Evolutionary conservation across 2,113 vertebrate genomes (phyloP), one percentile per base, ranked within the genome.

Genomic region (Hydrolagus affinis): DNA sequence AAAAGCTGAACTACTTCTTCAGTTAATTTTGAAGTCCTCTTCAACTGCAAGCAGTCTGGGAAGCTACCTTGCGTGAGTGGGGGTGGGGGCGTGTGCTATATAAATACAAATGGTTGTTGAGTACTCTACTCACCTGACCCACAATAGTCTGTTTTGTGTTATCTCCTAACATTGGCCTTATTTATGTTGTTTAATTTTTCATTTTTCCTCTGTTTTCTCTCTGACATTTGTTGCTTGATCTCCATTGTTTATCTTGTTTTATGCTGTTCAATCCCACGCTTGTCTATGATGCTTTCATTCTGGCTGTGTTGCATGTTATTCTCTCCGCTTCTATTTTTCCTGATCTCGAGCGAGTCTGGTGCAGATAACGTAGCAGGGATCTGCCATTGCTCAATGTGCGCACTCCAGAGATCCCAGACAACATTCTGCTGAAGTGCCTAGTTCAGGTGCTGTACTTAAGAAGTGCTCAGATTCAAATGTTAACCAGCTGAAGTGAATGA

Each of bases 21-120:
- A 62, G 3, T 9, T 11, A 2, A 4, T 11, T 23, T 59, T 77
- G 23, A 17, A 77, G 17, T 69, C 66, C 32, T 44, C 73, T 32
- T 78, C 10, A 0, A 10, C 14, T 80, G 62, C 25, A 30, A 23
- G 28, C 62, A 1, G n/a, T 64, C 15, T 62, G 6, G 25, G 6
- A 23, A 21, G 11, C 64, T 4, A 17, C 60, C 23, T 66, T 83
- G 21, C 1, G 8, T 19, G 28, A 83, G 11, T 17, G 15, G 4
- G n/a, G n/a, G n/a, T n/a, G n/a, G n/a, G n/a, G n/a, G n/a, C n/a
- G n/a, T n/a, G n/a, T 23, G 4, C 77, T 66, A 19, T 3, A 80
- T 59, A 77, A 83, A 28, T 66, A 3, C 60, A 83, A 66, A 15
- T 83, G 32, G 72, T 44, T 74, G 30, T 74, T 83, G 78, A 32